Evolutionary conservation across 2,888 invertebrate species (phyloP).

Genomic region (Ennomos quercinarius): DNA sequence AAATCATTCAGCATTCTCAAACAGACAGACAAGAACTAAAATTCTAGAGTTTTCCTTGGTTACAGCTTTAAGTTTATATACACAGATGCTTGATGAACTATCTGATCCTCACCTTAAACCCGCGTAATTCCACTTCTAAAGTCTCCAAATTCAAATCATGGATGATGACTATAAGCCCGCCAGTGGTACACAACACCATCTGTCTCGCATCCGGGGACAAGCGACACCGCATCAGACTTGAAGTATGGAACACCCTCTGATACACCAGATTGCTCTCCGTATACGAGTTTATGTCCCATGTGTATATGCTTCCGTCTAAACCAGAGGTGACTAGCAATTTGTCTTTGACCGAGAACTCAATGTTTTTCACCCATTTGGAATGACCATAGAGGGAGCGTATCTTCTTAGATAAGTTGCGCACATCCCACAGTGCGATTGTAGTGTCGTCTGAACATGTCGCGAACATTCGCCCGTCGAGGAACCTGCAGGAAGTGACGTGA

Average conservation of each 20-base stretch:
- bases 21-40: too few species aligned
- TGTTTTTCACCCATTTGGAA: slow-evolving; percentile 98
- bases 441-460: slow-evolving; percentile 98
- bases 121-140: slow-evolving; percentile 91
- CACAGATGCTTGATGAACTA: too few species aligned
- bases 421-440: slow-evolving; percentile 97
- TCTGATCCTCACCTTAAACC: slow-evolving; percentile 90
- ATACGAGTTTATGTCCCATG: slow-evolving; percentile 96
- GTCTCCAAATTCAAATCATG: slow-evolving; percentile 94
- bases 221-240: slow-evolving; percentile 94
- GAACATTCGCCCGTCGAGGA: slow-evolving; percentile 94
- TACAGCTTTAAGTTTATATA: too few species aligned
- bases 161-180: slow-evolving; percentile 95
- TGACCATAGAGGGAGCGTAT: slow-evolving; percentile 93
- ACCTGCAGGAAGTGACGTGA: slow-evolving; percentile 81
- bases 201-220: slow-evolving; percentile 94
- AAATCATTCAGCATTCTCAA: too few species aligned
- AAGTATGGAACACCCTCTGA: slow-evolving; percentile 94
- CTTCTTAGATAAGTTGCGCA: slow-evolving; percentile 92
- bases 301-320: slow-evolving; percentile 96
- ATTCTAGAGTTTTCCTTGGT: too few species aligned
- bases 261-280: slow-evolving; percentile 91
- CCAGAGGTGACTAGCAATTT: slow-evolving; percentile 95
- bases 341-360: slow-evolving; percentile 95
- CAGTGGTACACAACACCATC: slow-evolving; percentile 95